Evolutionary conservation across 1,140 invertebrate genomes (phyloP), one percentile per base, ranked within the genome.

Genomic region (Heliothis subflexa): DNA sequence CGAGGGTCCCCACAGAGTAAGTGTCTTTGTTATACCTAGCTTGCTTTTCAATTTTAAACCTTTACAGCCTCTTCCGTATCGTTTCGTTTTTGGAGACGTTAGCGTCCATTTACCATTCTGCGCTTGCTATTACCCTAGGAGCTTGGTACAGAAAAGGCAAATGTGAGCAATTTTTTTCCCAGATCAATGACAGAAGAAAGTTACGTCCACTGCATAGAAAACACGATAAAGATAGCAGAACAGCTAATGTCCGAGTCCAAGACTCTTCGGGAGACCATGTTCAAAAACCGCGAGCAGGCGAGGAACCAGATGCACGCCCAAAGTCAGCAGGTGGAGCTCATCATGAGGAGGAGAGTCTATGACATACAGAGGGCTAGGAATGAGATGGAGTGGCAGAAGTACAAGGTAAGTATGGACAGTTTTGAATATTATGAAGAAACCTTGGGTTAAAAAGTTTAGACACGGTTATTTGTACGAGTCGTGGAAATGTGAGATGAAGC

Each of bases 351-450:
- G 88, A 95, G 98, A 73, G 97, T 99, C 49, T 98, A 98, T 89
- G 97, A 98, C 88, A 97, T 97, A 54, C 96, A 98, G 90, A 96
- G 97, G 80, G 96, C 97, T 0, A 96, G 96, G 79, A 98, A 98
- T 89, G 98, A 99, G 90, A 95, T 98, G 72, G 96, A 98, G 77
- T 99, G 98, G 97, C 98, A 99, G 93, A 97, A 97, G 87, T 93
- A 96, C 70, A 98, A 98, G 94, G 97, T 97, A 90, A 81, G 12
- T 49, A n/a, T n/a, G 5, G 0, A 0, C 5, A 40, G 5, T 5
- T 40, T 40, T 40, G 33, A 57, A 21, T 21, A 21, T 57, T 25
- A 16, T 57, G 50, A 13, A 2, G 50, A 52, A 52, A n/a, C 2
- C 50, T 0, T 52, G 5, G 50, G 3, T 52, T 14, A 0, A 40